These are phyloP conservation scores for Pygoscelis adeliae DNA, from an alignment of 2,113 vertebrate genomes.

Conservation along the genomic window DNA sequence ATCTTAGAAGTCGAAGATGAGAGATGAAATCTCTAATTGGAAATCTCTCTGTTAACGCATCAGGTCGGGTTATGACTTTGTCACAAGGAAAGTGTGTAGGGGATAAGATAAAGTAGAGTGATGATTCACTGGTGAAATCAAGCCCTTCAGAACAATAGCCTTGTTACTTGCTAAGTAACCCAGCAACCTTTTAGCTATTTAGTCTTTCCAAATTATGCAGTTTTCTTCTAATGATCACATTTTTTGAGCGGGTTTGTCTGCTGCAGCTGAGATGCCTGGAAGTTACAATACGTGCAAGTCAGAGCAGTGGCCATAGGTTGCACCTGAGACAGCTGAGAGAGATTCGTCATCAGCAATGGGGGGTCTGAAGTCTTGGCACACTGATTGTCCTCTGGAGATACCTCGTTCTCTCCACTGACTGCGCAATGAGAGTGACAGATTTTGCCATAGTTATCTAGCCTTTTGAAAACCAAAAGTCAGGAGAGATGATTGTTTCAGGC, in stretches of 20 bases:
- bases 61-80: background rate
- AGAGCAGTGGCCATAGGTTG: background rate
- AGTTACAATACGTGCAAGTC: background rate
- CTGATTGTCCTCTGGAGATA: background rate
- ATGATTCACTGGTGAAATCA: background rate
- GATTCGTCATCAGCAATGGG: rapidly evolving
- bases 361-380: background rate
- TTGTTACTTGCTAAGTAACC: background rate
- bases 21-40: background rate
- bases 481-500: background rate
- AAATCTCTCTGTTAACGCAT: background rate
- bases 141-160: background rate
- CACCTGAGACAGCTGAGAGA: background rate
- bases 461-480: background rate
- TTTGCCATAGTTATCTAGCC: background rate
- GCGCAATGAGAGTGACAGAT: background rate
- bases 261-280: background rate
- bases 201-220: background rate
- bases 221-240: background rate
- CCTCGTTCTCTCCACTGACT: background rate
- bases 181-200: background rate
- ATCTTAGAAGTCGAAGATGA: background rate
- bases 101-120: background rate
- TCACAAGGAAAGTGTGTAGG: background rate
- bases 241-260: background rate